A percentile compares a stretch with the other conserved stretches of the same genome.
phyloP scores from a whole-genome alignment of 1,140 invertebrate genomes.

The Pinna nobilis region DNA sequence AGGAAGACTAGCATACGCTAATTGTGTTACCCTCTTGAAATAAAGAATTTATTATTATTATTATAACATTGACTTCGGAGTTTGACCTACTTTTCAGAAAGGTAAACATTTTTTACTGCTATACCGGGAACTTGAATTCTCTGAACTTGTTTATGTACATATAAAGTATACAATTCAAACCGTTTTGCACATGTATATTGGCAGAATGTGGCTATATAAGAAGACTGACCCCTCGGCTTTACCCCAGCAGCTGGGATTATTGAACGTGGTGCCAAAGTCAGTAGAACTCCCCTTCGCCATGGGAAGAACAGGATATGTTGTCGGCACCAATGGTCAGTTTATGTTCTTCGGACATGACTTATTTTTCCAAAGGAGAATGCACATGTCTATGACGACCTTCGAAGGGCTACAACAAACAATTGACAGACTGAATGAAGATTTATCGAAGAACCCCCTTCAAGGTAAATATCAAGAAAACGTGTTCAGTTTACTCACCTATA shows the following conservation, averaged over 20 bases:
- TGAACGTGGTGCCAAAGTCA: conserved; percentile 41
- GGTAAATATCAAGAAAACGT: conserved; percentile 1
- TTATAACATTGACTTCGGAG: too few relatives aligned
- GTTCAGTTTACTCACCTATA: not conserved
- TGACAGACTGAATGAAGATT: conserved; percentile 31
- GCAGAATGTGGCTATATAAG: conserved; percentile 45
- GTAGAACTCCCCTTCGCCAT: conserved; percentile 15
- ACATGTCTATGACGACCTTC: conserved; percentile 12
- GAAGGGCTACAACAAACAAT: conserved; percentile 41
- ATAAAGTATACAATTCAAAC: not conserved
- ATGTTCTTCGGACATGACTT: not conserved
- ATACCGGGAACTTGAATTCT: too few relatives aligned
- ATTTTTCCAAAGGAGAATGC: not conserved
- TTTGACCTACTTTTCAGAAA: too few relatives aligned
- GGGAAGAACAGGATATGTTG: not conserved
- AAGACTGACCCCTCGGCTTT: conserved; percentile 18
- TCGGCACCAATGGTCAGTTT: not conserved
- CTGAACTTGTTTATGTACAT: too few relatives aligned
- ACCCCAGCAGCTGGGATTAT: conserved; percentile 41
- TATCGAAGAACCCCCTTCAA: conserved; percentile 33
- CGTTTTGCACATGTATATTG: not conserved
- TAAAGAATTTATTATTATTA: too few relatives aligned
- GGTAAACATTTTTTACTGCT: too few relatives aligned
- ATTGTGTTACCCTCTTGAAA: too few relatives aligned
- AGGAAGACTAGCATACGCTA: too few relatives aligned